A percentile compares a stretch with the other conserved stretches of the same genome.
These are phyloP conservation scores for Ramphastos sulfuratus DNA, from an alignment of 2,113 vertebrate genomes.

Conservation along the genomic window DNA sequence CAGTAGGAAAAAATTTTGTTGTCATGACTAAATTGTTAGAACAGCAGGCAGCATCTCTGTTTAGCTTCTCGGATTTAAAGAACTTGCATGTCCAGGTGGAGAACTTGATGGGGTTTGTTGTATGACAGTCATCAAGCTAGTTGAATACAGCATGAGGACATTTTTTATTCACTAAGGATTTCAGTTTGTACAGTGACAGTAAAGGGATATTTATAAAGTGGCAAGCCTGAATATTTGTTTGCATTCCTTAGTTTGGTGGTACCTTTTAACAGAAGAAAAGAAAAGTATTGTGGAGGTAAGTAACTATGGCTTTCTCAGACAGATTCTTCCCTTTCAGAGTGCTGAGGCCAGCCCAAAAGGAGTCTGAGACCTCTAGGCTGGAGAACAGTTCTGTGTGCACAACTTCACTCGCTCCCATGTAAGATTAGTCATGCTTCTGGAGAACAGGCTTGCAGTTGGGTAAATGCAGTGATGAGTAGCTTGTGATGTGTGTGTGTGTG, in stretches of 20 bases:
- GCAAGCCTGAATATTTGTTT: neutral
- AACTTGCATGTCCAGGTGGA: neutral
- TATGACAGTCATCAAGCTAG: neutral
- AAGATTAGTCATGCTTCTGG: neutral
- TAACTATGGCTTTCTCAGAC: neutral
- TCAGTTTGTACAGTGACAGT: neutral
- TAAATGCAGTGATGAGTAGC: neutral
- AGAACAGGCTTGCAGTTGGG: neutral
- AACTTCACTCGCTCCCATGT: neutral
- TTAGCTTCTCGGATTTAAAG: conserved; percentile 8
- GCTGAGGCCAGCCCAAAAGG: neutral
- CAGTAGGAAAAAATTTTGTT: neutral
- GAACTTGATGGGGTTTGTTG: neutral
- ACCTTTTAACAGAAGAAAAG: neutral
- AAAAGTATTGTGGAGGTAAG: neutral
- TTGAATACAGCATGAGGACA: neutral
- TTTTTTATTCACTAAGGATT: neutral
- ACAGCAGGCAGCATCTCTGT: neutral
- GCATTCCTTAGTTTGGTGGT: neutral
- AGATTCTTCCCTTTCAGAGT: neutral
- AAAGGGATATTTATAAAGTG: neutral
- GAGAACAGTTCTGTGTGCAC: neutral
- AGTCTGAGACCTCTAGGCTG: neutral
- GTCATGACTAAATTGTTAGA: neutral
- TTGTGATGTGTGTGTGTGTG: neutral